Conservation (phyloP, 2,888 invertebrate genomes). For the Phaonia tiefii region DNA sequence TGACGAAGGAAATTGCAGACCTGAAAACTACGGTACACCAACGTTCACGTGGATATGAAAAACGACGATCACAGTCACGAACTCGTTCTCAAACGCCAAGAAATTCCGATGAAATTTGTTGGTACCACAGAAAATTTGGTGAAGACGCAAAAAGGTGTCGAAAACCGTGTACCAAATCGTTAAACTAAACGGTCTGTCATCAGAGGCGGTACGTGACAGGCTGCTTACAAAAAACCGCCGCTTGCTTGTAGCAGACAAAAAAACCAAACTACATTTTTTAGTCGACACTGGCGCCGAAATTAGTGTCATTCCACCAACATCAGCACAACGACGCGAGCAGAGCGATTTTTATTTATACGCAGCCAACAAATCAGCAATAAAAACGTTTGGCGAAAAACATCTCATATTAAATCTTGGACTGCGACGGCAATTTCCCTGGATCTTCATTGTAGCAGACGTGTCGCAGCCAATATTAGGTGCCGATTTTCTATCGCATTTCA, state of each 20-base stretch:
- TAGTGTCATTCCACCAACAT: constrained; percentile 57
- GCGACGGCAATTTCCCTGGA: constrained; percentile 67
- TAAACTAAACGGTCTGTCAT: constrained; percentile 40
- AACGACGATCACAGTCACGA: too few relatives aligned
- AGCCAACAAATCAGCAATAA: constrained; percentile 62
- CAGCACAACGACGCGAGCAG: too few relatives aligned
- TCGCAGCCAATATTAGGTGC: constrained; percentile 67
- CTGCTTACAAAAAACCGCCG: constrained; percentile 32
- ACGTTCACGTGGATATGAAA: constrained; percentile 29
- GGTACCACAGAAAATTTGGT: constrained; percentile 57
- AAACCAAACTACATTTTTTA: constrained; percentile 51
- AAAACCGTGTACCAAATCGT: constrained; percentile 50
- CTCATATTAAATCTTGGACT: constrained; percentile 60
- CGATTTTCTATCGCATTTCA: constrained; percentile 64
- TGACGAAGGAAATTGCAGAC: constrained; percentile 59
- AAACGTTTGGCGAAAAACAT: constrained; percentile 55
- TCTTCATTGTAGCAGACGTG: constrained; percentile 68
- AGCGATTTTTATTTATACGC: constrained; percentile 46
- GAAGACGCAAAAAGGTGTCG: constrained; percentile 55
- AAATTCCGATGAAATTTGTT: constrained; percentile 58
- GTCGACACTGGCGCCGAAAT: constrained; percentile 65
- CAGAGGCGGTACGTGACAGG: constrained; percentile 25
- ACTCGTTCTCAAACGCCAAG: too few relatives aligned
- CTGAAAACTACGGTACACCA: constrained; percentile 17
- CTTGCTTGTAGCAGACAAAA: too few relatives aligned